These are phyloP conservation scores for Pseudochromis fuscus DNA, from an alignment of 2,797 vertebrate species.

Conservation along the genomic window DNA sequence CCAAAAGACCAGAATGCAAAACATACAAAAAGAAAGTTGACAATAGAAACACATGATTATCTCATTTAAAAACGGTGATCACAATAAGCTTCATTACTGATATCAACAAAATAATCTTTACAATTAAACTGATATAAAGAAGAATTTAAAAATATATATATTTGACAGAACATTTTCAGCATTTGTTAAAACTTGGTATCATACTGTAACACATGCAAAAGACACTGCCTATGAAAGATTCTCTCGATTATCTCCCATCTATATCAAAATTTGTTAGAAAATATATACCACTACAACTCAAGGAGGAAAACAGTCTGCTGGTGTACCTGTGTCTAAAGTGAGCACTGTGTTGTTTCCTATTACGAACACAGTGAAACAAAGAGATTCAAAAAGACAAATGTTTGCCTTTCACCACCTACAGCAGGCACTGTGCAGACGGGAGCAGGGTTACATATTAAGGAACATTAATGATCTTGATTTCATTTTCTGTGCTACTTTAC, in stretches of 20 bases:
- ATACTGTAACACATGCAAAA: conserved; percentile 1
- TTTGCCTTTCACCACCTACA: conserved; percentile 43
- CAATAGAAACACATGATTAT: neutral
- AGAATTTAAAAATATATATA: neutral
- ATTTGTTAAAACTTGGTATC: neutral
- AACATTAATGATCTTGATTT: conserved; percentile 60
- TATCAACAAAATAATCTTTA: neutral
- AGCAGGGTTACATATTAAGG: conserved; percentile 54
- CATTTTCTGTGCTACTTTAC: conserved; percentile 46
- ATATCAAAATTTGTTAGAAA: neutral
- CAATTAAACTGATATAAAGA: neutral
- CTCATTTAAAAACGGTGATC: conserved; percentile 4
- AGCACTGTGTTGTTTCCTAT: conserved; percentile 2
- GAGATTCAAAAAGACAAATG: conserved; percentile 20
- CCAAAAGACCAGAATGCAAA: conserved; percentile 45
- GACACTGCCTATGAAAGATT: neutral
- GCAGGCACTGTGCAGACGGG: conserved; percentile 39
- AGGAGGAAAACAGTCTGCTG: conserved; percentile 13
- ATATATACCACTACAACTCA: neutral
- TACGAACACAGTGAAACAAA: conserved; percentile 3
- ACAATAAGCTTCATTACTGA: neutral
- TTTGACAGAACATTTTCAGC: neutral
- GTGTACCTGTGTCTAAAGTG: neutral
- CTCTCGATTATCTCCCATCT: conserved; percentile 3
- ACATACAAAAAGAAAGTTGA: conserved; percentile 32